Evolutionary conservation across 2,797 vertebrate species (phyloP).

Genomic region (Parauchenoglanis ngamensis): DNA sequence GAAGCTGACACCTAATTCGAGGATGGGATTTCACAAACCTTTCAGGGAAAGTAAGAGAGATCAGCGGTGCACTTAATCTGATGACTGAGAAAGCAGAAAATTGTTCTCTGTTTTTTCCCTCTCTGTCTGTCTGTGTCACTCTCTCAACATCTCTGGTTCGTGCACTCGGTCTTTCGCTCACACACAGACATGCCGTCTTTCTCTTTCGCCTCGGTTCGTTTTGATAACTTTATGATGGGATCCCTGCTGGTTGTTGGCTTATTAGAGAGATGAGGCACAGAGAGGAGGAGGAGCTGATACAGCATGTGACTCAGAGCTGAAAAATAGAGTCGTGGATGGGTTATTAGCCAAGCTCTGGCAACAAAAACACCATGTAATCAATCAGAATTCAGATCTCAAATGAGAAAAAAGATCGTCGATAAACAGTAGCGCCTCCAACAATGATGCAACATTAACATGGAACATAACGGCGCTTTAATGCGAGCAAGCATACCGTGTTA

Average conservation of each 20-base stretch:
- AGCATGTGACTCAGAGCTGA: conserved; percentile 39
- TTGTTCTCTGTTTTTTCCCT: conserved; percentile 27
- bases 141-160: neutral
- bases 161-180: neutral
- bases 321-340: conserved; percentile 20
- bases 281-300: conserved; percentile 25
- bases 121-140: neutral
- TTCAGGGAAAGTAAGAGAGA: conserved; percentile 59
- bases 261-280: conserved; percentile 38
- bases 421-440: neutral
- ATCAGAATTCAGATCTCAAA: neutral
- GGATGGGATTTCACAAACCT: conserved; percentile 63
- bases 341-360: neutral
- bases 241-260: conserved; percentile 45
- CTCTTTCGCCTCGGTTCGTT: conserved; percentile 5
- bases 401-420: neutral
- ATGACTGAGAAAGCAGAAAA: conserved; percentile 53
- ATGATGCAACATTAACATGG: too few relatives aligned
- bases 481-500: neutral
- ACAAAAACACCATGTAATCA: neutral
- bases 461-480: neutral
- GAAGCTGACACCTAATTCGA: conserved; percentile 67
- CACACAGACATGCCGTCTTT: conserved; percentile 10
- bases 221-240: conserved; percentile 48
- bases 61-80: conserved; percentile 53